phyloP scores from a whole-genome alignment of 2,113 vertebrate genomes.

The Oenanthe oenanthe region DNA sequence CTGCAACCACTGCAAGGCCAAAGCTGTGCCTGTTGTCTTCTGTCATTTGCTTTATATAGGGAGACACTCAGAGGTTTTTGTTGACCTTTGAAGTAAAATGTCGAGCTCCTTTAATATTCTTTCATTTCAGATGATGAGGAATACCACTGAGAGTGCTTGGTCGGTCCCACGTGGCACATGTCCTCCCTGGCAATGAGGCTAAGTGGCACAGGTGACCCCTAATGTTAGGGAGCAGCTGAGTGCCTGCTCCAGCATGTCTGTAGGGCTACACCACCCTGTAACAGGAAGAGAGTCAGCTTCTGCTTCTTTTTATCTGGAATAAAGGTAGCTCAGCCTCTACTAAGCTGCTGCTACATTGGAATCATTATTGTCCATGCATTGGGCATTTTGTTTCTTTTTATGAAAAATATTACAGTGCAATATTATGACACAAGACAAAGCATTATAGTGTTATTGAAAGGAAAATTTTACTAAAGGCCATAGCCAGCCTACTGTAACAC shows the following conservation, averaged over 20 bases:
- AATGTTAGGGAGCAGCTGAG: not conserved
- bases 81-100: constrained; percentile 59
- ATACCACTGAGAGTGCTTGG: not conserved
- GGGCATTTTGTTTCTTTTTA: not conserved
- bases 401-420: not conserved
- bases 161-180: not conserved
- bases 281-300: not conserved
- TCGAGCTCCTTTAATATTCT: constrained; percentile 58
- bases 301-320: not conserved
- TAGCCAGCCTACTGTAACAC: not conserved
- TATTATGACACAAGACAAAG: not conserved
- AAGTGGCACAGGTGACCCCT: constrained; percentile 29
- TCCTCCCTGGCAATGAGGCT: constrained; percentile 22
- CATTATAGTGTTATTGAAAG: not conserved
- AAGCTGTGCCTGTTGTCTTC: constrained; percentile 14
- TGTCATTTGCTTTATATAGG: constrained; percentile 49
- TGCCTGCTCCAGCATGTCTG: not conserved
- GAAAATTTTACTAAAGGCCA: not conserved
- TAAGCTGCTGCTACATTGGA: not conserved
- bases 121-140: constrained; percentile 48
- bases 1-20: not conserved
- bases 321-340: not conserved
- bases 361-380: not conserved
- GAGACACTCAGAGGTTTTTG: constrained; percentile 34
- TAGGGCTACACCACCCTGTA: not conserved